Percentiles rank a stretch among this genome's conserved stretches.
phyloP scores from a whole-genome alignment of 2,113 vertebrate genomes.

The Oncorhynchus keta region DNA sequence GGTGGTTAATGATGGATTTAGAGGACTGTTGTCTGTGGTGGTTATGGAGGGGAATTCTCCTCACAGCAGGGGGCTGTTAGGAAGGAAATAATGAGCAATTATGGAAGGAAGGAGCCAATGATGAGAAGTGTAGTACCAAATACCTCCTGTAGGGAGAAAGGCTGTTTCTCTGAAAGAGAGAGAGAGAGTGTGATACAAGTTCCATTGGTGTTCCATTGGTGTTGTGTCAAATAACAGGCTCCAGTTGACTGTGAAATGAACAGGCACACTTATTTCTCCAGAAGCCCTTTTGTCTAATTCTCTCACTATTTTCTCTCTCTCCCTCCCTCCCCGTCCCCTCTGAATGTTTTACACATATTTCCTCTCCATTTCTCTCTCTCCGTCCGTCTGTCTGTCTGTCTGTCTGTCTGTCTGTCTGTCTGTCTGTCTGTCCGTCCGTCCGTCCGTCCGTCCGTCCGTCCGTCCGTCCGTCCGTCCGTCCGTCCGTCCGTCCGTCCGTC shows the following conservation, averaged over 20 bases:
- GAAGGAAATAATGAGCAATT: not conserved
- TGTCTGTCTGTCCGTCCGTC: no score
- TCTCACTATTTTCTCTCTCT: not conserved
- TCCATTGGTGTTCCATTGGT: not conserved
- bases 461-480: no score
- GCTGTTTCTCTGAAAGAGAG: not conserved
- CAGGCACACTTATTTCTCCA: not conserved
- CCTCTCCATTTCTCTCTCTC: not conserved
- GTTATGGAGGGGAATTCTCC: not conserved
- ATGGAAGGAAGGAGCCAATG: not conserved
- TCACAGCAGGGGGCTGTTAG: not conserved
- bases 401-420: no score
- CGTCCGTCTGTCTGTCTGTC: no score
- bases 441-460: no score
- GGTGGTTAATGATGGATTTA: not conserved
- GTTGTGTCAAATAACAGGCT: conserved; percentile 16
- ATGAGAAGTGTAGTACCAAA: not conserved
- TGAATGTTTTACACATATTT: not conserved
- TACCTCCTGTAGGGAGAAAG: not conserved
- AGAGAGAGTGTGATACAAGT: no score
- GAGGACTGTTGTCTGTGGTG: not conserved
- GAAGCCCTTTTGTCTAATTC: not conserved
- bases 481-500: no score
- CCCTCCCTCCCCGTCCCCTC: not conserved
- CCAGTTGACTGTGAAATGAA: not conserved